Evolutionary conservation across 2,797 vertebrate species (phyloP), one percentile per base, ranked within the genome.

Genomic region (Odontamblyopus rebecca): DNA sequence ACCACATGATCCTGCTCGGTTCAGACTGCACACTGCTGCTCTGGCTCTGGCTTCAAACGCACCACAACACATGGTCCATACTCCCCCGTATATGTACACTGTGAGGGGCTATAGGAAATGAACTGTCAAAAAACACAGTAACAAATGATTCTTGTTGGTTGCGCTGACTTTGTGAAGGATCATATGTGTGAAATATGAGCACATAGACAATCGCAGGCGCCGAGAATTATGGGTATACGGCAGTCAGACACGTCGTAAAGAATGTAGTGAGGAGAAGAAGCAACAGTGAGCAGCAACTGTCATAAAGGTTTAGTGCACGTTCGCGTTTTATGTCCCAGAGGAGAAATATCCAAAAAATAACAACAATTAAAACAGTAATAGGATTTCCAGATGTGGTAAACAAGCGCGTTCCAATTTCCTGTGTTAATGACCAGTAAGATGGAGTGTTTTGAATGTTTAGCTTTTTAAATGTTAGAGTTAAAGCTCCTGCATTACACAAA

Each of bases 21-120:
- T 9, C 35, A 38, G 35, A 38, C 44, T 48, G 95, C 94, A 93
- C 83, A 18, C 63, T 11, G 81, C 88, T 70, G 95, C 94, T 93
- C 92, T 87, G 93, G 93, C 93, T 94, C 90, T 93, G 90, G 95
- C 93, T 70, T 71, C 91, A 90, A 64, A 67, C 77, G 61, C 73
- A 70, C 67, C 61, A 19, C 70, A 70, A 32, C 44, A 69, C 66
- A 53, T 63, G 65, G 15, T 67, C 64, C 26, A 71, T 19, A 60
- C 73, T 60, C 68, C 19, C 66, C n/a, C 11, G 13, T 48, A 48
- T 16, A 48, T 13, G 72, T 41, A 51, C 19, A 0, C n/a, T 72
- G 62, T 76, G 66, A 62, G 66, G 27, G 74, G 57, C 78, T 81
- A 5, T 1, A 83, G 82, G 84, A 88, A 88, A 89, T 84, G 64